Evolutionary conservation across 2,113 vertebrate genomes (phyloP).

Genomic region (Chlorodrepanis virens): DNA sequence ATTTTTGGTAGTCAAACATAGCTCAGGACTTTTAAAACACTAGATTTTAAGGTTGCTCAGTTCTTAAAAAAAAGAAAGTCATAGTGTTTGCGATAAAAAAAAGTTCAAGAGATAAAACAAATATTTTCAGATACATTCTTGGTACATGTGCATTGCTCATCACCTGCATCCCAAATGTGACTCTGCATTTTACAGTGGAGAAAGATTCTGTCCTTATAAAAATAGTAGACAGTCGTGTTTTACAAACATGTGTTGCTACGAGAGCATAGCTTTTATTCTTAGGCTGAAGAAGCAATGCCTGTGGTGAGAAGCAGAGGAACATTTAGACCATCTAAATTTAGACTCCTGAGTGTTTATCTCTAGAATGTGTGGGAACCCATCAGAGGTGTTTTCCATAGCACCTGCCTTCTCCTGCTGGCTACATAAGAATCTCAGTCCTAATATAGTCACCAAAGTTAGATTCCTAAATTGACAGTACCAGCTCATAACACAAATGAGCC

Average conservation of each 20-base stretch:
- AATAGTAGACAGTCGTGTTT: not conserved
- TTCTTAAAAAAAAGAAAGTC: not conserved
- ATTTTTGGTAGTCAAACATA: not conserved
- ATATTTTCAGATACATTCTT: not conserved
- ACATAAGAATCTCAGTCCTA: not conserved
- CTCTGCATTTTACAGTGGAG: not conserved
- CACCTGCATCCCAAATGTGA: not conserved
- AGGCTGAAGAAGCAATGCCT: not conserved
- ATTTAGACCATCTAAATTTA: not conserved
- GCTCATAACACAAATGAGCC: not conserved
- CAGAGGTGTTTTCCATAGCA: not conserved
- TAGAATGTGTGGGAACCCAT: not conserved
- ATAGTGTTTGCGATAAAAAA: not conserved
- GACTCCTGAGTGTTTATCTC: not conserved
- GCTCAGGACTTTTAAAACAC: not conserved
- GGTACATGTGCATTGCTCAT: not conserved
- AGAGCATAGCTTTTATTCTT: not conserved
- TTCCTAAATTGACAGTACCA: not conserved
- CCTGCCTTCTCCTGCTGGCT: not conserved
- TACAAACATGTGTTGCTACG: not conserved
- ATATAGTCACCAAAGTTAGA: not conserved
- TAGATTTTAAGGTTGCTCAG: not conserved
- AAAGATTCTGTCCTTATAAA: not conserved
- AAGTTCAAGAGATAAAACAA: not conserved
- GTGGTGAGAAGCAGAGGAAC: not conserved